These are phyloP conservation scores for Monarcha castaneiventris DNA, from an alignment of 2,113 vertebrate genomes.

Conservation along the genomic window DNA sequence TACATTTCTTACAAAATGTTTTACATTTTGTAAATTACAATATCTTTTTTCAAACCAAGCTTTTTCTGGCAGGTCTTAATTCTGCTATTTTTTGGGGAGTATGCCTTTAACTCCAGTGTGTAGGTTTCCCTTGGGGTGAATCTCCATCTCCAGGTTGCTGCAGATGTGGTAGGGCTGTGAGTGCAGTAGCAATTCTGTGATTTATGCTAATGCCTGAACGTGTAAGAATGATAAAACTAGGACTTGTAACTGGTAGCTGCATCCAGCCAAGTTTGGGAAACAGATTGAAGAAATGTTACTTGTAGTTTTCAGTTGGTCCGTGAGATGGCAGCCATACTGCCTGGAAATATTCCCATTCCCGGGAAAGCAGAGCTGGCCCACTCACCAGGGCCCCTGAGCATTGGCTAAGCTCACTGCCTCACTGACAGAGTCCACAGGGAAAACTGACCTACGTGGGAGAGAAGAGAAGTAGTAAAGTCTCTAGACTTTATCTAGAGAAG, in stretches of 20 bases:
- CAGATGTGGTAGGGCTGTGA: not conserved
- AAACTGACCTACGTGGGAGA: not conserved
- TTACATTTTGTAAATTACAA: not conserved
- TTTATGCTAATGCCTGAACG: not conserved
- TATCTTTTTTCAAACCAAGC: not conserved
- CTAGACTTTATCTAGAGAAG: not conserved
- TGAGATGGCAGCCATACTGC: conserved; percentile 7
- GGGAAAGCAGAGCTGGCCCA: not conserved
- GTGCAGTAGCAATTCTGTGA: not conserved
- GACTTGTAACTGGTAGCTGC: not conserved
- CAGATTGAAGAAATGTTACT: not conserved
- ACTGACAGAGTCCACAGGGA: not conserved
- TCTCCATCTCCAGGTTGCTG: not conserved
- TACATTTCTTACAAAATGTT: not conserved
- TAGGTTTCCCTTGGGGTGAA: not conserved
- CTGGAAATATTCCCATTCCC: accelerated
- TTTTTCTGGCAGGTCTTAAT: not conserved
- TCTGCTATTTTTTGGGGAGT: not conserved
- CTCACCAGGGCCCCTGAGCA: not conserved
- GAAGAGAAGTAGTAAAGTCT: not conserved
- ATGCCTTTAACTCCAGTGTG: not conserved
- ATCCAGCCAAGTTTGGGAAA: not conserved
- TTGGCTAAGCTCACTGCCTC: not conserved
- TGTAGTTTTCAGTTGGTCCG: not conserved
- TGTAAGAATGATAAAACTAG: not conserved